Percentiles rank a stretch among this genome's conserved stretches.
Evolutionary conservation across 2,797 vertebrate species (phyloP).

Genomic region (Distichodus sexfasciatus): DNA sequence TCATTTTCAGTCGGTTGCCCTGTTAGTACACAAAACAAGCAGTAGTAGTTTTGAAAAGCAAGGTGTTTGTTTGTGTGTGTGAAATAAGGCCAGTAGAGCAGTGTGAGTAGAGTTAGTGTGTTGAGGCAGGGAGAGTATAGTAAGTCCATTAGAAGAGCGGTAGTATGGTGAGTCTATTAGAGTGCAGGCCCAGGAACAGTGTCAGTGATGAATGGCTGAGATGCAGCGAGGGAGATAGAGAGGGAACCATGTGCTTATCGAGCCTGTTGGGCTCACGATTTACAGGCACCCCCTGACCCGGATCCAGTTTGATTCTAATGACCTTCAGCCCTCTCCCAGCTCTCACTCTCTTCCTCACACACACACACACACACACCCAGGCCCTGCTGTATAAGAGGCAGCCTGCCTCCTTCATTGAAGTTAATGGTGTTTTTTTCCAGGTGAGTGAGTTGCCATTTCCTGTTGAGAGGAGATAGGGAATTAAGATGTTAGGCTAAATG

Average conservation of each 20-base stretch:
- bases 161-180: constrained; percentile 42
- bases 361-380: constrained; percentile 42
- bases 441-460: constrained; percentile 69
- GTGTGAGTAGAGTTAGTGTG: constrained; percentile 7
- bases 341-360: background rate
- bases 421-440: constrained; percentile 84
- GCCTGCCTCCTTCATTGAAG: constrained; percentile 65
- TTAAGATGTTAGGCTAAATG: constrained; percentile 83
- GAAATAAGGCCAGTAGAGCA: background rate
- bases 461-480: constrained; percentile 75
- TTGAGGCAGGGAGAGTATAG: constrained; percentile 26
- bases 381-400: constrained; percentile 35
- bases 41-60: no score
- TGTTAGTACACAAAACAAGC: no score
- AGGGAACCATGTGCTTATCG: constrained; percentile 58
- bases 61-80: no score
- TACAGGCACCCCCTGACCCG: constrained; percentile 70
- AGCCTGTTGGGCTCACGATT: constrained; percentile 64
- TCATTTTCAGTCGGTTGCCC: no score
- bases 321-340: constrained; percentile 60
- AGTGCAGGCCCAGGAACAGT: constrained; percentile 34
- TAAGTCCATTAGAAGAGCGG: constrained; percentile 45
- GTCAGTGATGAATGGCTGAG: constrained; percentile 53
- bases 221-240: constrained; percentile 52
- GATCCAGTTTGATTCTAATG: constrained; percentile 68